These are phyloP conservation scores for Sarcophaga caerulescens DNA, from an alignment of 2,888 invertebrate species.

Conservation along the genomic window DNA sequence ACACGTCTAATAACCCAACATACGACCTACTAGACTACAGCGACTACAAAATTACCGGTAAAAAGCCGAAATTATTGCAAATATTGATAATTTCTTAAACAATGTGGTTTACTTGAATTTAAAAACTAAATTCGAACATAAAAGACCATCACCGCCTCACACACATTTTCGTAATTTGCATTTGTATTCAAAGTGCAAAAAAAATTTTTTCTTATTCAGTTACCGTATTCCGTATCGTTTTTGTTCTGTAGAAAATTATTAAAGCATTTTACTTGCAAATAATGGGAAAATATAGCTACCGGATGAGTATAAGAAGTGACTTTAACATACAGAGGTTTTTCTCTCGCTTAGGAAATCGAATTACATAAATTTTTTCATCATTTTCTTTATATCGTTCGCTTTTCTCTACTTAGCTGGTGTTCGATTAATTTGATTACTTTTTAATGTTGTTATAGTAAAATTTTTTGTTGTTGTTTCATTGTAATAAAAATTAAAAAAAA, in stretches of 20 bases:
- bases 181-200: too few species aligned
- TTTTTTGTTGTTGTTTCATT: constrained; percentile 7
- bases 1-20: too few species aligned
- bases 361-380: constrained; percentile 12
- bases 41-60: too few species aligned
- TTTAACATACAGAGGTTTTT: background rate
- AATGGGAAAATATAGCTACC: too few species aligned
- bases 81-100: too few species aligned
- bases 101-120: too few species aligned
- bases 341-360: constrained; percentile 5
- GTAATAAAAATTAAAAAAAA: constrained; percentile 7
- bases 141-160: too few species aligned
- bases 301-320: too few species aligned
- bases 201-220: constrained; percentile 18
- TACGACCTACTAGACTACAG: too few species aligned
- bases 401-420: background rate
- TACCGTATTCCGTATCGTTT: constrained; percentile 8
- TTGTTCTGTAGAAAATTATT: constrained; percentile 8
- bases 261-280: background rate
- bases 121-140: too few species aligned
- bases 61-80: too few species aligned
- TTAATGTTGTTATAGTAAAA: background rate
- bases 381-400: background rate
- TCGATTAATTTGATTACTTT: background rate
- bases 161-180: too few species aligned